phyloP scores from a whole-genome alignment of 2,797 vertebrate species.

The Molossus alvarezi region DNA sequence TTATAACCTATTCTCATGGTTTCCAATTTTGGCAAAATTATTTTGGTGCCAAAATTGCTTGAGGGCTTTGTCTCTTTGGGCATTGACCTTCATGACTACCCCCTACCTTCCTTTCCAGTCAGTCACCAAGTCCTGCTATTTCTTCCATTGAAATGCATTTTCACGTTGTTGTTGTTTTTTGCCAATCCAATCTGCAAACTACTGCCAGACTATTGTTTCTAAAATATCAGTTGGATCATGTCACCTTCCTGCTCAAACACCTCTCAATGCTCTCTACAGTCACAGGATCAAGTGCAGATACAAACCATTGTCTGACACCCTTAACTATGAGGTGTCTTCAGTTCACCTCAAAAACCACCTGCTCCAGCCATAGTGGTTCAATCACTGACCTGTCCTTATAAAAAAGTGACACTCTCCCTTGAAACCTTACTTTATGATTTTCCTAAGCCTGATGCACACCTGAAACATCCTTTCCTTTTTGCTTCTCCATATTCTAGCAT shows the following conservation, averaged over 20 bases:
- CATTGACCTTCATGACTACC: not conserved
- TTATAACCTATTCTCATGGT: conserved; percentile 7
- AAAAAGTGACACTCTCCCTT: not conserved
- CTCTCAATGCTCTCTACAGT: not conserved
- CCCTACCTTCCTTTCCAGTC: not conserved
- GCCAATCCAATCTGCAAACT: not conserved
- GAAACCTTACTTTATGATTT: not conserved
- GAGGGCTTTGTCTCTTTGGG: conserved; percentile 23
- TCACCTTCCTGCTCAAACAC: not conserved
- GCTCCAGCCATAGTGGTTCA: not conserved
- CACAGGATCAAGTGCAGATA: not conserved
- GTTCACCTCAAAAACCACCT: conserved; percentile 33
- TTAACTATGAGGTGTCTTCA: not conserved
- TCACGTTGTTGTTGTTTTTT: not conserved
- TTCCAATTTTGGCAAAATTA: conserved; percentile 23
- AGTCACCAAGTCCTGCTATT: not conserved
- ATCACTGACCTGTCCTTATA: not conserved
- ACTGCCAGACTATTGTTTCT: conserved; percentile 7
- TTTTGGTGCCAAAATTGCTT: not conserved
- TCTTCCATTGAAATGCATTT: not conserved
- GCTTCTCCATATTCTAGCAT: not conserved
- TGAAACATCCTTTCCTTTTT: not conserved
- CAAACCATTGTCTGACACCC: not conserved
- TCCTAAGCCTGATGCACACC: not conserved
- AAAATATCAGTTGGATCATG: not conserved